A percentile compares a stretch with the other conserved stretches of the same genome.
These are phyloP conservation scores for Hyperoplus lanceolatus DNA, from an alignment of 2,797 vertebrate species.

Conservation along the genomic window DNA sequence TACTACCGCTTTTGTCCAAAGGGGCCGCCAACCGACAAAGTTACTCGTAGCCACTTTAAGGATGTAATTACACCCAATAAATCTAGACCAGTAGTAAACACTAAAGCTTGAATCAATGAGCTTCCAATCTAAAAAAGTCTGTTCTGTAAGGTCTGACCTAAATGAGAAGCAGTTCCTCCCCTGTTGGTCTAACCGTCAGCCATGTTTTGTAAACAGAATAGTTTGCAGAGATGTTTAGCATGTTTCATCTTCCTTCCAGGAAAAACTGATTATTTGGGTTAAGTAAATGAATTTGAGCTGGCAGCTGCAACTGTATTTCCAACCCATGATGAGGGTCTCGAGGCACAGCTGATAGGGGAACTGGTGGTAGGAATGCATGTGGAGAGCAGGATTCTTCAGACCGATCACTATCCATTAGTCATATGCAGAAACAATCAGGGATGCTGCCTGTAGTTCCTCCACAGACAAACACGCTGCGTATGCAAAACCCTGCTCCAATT, in stretches of 20 bases:
- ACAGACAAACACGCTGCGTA: constrained; percentile 36
- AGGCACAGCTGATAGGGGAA: constrained; percentile 37
- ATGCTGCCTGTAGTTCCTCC: constrained; percentile 42
- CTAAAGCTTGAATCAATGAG: background rate
- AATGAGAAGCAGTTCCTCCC: background rate
- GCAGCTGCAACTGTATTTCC: constrained; percentile 31
- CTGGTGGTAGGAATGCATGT: constrained; percentile 28
- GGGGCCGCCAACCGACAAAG: too few relatives aligned
- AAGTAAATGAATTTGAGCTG: constrained; percentile 31
- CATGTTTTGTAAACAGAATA: constrained; percentile 6
- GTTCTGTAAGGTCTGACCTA: background rate
- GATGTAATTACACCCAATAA: background rate
- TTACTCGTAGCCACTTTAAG: too few relatives aligned
- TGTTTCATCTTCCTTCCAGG: constrained; percentile 9
- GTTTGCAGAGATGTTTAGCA: too few relatives aligned
- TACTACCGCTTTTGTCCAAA: too few relatives aligned
- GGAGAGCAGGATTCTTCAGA: constrained; percentile 31
- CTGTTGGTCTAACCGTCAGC: background rate
- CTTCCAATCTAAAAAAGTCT: background rate
- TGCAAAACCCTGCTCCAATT: constrained; percentile 24
- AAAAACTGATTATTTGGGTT: background rate
- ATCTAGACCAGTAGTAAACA: background rate
- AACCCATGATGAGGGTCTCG: constrained; percentile 14
- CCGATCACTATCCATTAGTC: constrained; percentile 46
- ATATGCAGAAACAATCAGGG: constrained; percentile 75